Evolutionary conservation across 2,888 invertebrate genomes (phyloP), one percentile per base, ranked within the genome.

Genomic region (Thalpophila matura): DNA sequence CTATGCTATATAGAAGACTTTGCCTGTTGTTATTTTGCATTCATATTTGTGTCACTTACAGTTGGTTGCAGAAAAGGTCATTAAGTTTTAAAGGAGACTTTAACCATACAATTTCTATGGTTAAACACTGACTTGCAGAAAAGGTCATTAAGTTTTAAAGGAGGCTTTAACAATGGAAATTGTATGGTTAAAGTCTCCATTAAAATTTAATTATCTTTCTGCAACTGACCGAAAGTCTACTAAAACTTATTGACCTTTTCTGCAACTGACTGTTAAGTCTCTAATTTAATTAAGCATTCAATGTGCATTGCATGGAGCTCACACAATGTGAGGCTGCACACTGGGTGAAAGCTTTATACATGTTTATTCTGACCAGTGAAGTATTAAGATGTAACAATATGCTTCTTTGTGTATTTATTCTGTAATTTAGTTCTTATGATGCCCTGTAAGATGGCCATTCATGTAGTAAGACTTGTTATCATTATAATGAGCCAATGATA

Each of bases 261-360:
- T n/a, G n/a, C n/a, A n/a, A n/a, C n/a, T n/a, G n/a, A n/a, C n/a
- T n/a, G n/a, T n/a, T n/a, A n/a, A n/a, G n/a, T n/a, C n/a, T n/a
- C n/a, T n/a, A n/a, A n/a, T n/a, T n/a, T n/a, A n/a, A n/a, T n/a
- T 43, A 26, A 43, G n/a, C 20, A 10, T 22, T 58, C 42, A 42
- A 37, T 31, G 9, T 51, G 49, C 29, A 38, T 45, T 31, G 61
- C 63, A 57, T 67, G 67, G 1, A 66, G 14, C 6, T 43, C 14
- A 42, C 16, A 18, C 16, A 29, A 18, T 24, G 29, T 60, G 10
- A 10, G 14, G 7, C 14, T 42, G 18, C 14, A 56, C 5, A 33
- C 40, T 31, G 31, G 29, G 10, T 35, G n/a, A 22, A 24, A 29
- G 14, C 12, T 31, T 10, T 7, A 5, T 5, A 42, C 9, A 40